phyloP scores from a whole-genome alignment of 1,140 invertebrate genomes.

The Aphidius ervi region DNA sequence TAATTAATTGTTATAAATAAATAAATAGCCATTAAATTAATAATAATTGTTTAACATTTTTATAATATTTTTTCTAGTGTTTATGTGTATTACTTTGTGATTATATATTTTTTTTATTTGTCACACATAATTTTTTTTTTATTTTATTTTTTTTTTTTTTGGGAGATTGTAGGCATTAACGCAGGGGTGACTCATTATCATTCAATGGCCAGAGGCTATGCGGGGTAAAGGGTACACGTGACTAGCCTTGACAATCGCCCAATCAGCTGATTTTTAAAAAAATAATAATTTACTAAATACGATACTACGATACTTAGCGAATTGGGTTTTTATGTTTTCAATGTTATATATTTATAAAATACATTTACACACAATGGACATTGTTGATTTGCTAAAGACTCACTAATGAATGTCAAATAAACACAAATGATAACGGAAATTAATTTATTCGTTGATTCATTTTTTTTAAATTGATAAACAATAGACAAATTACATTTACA shows the following conservation, averaged over 20 bases:
- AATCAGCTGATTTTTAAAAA: constrained; percentile 3
- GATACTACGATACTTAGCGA: too few relatives aligned
- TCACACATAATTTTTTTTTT: background rate
- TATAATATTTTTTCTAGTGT: background rate
- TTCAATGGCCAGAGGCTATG: background rate
- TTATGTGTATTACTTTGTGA: background rate
- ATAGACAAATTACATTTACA: too few relatives aligned
- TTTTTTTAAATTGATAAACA: too few relatives aligned
- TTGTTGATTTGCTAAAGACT: too few relatives aligned
- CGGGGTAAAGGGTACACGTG: constrained; percentile 2
- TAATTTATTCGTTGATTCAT: too few relatives aligned
- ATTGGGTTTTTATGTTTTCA: too few relatives aligned
- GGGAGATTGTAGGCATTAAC: too few relatives aligned
- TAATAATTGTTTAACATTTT: background rate
- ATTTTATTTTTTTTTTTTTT: background rate
- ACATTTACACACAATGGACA: too few relatives aligned
- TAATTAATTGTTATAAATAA: background rate
- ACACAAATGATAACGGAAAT: too few relatives aligned
- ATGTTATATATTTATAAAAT: too few relatives aligned
- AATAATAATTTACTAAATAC: too few relatives aligned
- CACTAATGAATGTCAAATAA: too few relatives aligned
- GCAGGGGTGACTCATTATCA: background rate
- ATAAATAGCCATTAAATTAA: background rate
- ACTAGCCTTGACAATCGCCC: constrained; percentile 16
- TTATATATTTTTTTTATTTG: constrained; percentile 2